Evolutionary conservation across 2,113 vertebrate species (phyloP).

Genomic region (Caloenas nicobarica): DNA sequence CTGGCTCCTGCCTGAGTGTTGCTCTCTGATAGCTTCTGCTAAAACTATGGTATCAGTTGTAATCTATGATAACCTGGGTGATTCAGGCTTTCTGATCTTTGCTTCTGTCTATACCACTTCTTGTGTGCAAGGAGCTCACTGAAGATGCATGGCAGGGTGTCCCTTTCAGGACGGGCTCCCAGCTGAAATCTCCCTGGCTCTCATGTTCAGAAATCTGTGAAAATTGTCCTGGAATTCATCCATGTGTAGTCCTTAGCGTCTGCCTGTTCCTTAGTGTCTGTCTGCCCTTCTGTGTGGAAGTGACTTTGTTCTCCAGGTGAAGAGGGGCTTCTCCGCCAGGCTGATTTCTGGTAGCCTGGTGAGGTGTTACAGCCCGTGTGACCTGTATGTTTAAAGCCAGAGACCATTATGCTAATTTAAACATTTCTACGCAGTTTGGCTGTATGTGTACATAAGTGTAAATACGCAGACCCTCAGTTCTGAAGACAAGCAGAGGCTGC

Average conservation of each 20-base stretch:
- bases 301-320: background rate
- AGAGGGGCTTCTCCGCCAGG: background rate
- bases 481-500: background rate
- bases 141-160: background rate
- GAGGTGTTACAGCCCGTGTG: rapidly evolving
- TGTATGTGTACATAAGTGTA: background rate
- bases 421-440: background rate
- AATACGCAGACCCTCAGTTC: background rate
- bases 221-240: background rate
- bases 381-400: background rate
- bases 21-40: background rate
- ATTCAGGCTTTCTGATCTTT: background rate
- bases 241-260: too few relatives aligned
- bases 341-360: background rate
- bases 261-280: background rate
- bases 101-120: background rate
- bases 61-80: background rate
- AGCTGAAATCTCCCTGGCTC: background rate
- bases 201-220: background rate
- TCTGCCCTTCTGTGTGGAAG: background rate
- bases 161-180: background rate
- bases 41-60: background rate
- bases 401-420: background rate
- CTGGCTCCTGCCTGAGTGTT: background rate
- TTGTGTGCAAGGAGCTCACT: background rate